Evolutionary conservation across 2,888 invertebrate genomes (phyloP).

Genomic region (Beris chalybata): DNA sequence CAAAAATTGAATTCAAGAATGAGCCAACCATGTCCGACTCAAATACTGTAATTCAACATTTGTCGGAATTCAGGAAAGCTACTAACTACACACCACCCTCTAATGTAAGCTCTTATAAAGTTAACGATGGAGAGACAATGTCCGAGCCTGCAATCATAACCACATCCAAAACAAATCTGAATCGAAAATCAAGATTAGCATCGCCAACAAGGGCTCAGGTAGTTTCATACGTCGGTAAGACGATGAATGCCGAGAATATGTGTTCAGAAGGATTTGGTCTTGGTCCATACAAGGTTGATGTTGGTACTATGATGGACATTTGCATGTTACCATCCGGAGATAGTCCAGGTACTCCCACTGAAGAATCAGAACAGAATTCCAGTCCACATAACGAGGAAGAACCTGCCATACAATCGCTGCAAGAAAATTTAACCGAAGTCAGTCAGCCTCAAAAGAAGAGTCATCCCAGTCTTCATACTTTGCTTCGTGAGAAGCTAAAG

Average conservation of each 20-base stretch:
- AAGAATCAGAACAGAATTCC: too few species aligned
- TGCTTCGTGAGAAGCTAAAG: slow-evolving; percentile 27
- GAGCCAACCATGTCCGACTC: slow-evolving; percentile 16
- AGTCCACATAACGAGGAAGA: too few species aligned
- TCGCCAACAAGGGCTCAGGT: background rate
- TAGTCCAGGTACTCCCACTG: background rate
- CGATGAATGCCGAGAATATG: background rate
- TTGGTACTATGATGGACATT: slow-evolving; percentile 31
- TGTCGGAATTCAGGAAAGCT: slow-evolving; percentile 34
- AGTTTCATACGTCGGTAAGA: background rate
- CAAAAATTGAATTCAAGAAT: slow-evolving; percentile 18
- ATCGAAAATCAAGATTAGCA: background rate
- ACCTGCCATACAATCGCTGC: too few species aligned
- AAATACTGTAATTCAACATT: slow-evolving; percentile 31
- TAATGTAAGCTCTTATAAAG: slow-evolving; percentile 30
- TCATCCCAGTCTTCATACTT: slow-evolving; percentile 11
- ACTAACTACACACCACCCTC: slow-evolving; percentile 25
- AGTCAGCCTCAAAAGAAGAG: background rate
- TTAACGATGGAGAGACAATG: background rate
- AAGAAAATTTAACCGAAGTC: too few species aligned
- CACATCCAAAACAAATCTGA: slow-evolving; percentile 11
- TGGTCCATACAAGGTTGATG: slow-evolving; percentile 12
- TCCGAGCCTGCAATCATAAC: slow-evolving; percentile 22
- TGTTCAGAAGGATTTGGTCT: background rate
- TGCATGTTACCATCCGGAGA: slow-evolving; percentile 25